Evolutionary conservation across 2,797 vertebrate species (phyloP), one percentile per base, ranked within the genome.

Genomic region (Phrynocephalus vlangalii): DNA sequence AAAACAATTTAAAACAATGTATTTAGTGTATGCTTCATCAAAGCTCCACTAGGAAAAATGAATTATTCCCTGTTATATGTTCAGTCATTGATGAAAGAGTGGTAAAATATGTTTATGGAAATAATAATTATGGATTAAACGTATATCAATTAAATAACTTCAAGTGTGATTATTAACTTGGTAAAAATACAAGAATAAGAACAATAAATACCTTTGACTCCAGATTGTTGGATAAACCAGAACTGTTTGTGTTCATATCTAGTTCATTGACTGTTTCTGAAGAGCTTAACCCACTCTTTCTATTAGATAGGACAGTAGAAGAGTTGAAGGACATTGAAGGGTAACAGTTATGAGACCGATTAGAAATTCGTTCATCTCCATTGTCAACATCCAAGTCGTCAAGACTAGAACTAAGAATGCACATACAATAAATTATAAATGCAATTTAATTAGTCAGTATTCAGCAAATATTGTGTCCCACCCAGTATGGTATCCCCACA

Each of bases 381-480:
- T 95, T 97, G 90, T 98, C 97, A 11, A 98, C 94, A 89, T 98
- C 98, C 95, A 99, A 95, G 91, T 98, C 97, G 91, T 99, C 98
- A 0, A 98, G 97, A 91, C 98, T 99, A 52, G 98, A 98, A 92
- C 97, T 98, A 87, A 89, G 30, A 52, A 82, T 6, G 85, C 88
- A 76, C 20, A 93, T 16, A 93, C 7, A 89, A 88, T 0, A 5
- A 86, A 91, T 77, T 56, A 63, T 71, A 88, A 88, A 26, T 78
- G 50, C 52, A 75, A 38, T 24, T 63, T 7, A 72, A 44, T 15
- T 24, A 79, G 50, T 8, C 71, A 50, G 48, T 26, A 38, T 75
- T 81, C 81, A 73, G n/a, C 13, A 28, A 13, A 3, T 72, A 72
- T 16, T 75, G 10, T 73, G 15, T 33, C 18, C 10, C 11, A 11